Evolutionary conservation across 1,140 invertebrate species (phyloP), one percentile per base, ranked within the genome.

Genomic region (Dinoponera quadriceps): DNA sequence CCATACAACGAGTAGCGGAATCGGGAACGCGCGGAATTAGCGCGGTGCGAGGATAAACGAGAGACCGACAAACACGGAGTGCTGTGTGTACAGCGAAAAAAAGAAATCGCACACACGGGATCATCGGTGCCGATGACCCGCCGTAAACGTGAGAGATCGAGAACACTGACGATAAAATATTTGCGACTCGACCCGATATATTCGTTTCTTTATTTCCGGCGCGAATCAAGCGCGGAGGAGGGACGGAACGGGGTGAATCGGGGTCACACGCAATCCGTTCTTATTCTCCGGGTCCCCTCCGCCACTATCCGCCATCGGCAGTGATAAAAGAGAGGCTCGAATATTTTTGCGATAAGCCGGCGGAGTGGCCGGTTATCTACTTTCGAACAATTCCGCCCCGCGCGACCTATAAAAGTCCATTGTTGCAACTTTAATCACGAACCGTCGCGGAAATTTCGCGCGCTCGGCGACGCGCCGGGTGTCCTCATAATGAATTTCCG

Each of bases 391-490:
- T 78, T 55, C 33, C 27, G 65, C 25, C n/a, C 65, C 25, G 33
- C 63, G 33, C 51, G 65, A 57, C 75, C 65, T 71, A 71, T 18
- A 57, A 16, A 71, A 59, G n/a, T 80, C 38, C n/a, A 80, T 80
- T 80, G 75, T 80, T 48, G 51, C n/a, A 71, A 80, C 75, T 80
- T 80, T 80, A 80, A 80, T 80, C 66, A 80, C 33, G 33, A 62
- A 25, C 20, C 55, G 69, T 54, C 57, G 78, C 33, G 57, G 18
- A 74, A 74, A 72, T 72, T 74, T 73, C 27, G 44, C 29, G 25
- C 14, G 25, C 27, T n/a, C n/a, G n/a, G 18, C 44, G 55, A 11
- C 55, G 55, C 20, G 29, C 44, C 27, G 49, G n/a, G n/a, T 18
- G 29, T 48, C 33, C n/a, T 60, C 69, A 27, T 62, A 74, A 74